Percentiles rank a stretch among this genome's conserved stretches.
These are phyloP conservation scores for Toxotes jaculatrix DNA, from an alignment of 2,113 vertebrate genomes.

Conservation along the genomic window DNA sequence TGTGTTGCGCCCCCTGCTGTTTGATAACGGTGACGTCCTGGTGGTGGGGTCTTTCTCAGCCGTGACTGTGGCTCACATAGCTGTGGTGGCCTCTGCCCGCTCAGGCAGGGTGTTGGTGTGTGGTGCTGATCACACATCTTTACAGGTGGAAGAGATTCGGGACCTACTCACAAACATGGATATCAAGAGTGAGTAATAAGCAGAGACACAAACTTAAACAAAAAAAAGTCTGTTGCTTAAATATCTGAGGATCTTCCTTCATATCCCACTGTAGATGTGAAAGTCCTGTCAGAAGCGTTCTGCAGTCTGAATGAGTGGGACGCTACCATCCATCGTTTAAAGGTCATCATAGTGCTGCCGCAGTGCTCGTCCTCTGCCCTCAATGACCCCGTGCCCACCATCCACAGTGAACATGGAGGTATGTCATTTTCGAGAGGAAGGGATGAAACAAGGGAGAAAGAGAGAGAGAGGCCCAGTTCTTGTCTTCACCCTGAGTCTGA, in stretches of 20 bases:
- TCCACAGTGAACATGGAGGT: constrained; percentile 91
- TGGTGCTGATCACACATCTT: constrained; percentile 79
- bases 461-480: no score
- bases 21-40: constrained; percentile 84
- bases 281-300: constrained; percentile 86
- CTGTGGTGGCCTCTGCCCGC: constrained; percentile 75
- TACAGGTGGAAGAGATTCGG: constrained; percentile 82
- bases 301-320: constrained; percentile 82
- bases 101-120: constrained; percentile 85
- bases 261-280: constrained; percentile 84
- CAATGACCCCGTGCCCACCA: constrained; percentile 89
- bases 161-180: constrained; percentile 83
- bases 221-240: neutral
- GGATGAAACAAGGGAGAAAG: no score
- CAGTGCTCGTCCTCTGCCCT: constrained; percentile 89
- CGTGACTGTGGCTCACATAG: constrained; percentile 88
- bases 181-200: constrained; percentile 86
- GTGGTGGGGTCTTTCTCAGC: constrained; percentile 87
- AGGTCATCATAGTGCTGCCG: constrained; percentile 90
- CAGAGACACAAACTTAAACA: neutral
- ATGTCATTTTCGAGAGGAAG: constrained; percentile 21
- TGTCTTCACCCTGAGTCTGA: no score
- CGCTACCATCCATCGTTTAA: constrained; percentile 82
- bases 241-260: neutral
- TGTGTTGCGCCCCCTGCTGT: constrained; percentile 85